A percentile compares a stretch with the other conserved stretches of the same genome.
phyloP scores from a whole-genome alignment of 92 coral and sea anemone genomes.

The Phenganax subtilis region DNA sequence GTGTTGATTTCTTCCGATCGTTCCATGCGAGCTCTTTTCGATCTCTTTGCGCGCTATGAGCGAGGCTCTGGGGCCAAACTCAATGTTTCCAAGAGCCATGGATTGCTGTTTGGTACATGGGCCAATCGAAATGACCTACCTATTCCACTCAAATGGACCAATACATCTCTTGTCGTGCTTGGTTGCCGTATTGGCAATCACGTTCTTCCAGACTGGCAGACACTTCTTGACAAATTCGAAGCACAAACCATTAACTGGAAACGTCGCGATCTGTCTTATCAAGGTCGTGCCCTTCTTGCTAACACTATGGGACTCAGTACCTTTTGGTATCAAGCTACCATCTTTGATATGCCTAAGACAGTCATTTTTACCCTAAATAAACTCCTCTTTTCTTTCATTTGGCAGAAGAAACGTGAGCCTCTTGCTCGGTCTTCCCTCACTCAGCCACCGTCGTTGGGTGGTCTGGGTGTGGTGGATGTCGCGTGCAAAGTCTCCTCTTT shows the following conservation, averaged over 20 bases:
- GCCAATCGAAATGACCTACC: neutral
- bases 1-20: neutral
- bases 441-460: neutral
- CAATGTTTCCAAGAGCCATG: neutral
- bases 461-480: neutral
- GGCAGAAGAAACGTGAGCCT: neutral
- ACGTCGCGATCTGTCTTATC: neutral
- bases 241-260: neutral
- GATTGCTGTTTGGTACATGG: neutral
- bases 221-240: neutral
- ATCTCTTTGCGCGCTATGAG: neutral
- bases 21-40: neutral
- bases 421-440: neutral
- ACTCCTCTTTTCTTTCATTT: neutral
- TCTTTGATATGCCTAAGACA: neutral
- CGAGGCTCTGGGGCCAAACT: neutral
- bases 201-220: neutral
- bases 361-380: neutral
- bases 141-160: neutral
- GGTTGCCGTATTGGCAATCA: neutral
- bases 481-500: neutral
- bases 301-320: neutral
- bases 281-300: neutral
- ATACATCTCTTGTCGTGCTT: neutral
- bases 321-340: neutral